Percentiles rank a stretch among this genome's conserved stretches.
Conservation (phyloP, 2,888 invertebrate genomes). For the Notocelia uddmanniana region DNA sequence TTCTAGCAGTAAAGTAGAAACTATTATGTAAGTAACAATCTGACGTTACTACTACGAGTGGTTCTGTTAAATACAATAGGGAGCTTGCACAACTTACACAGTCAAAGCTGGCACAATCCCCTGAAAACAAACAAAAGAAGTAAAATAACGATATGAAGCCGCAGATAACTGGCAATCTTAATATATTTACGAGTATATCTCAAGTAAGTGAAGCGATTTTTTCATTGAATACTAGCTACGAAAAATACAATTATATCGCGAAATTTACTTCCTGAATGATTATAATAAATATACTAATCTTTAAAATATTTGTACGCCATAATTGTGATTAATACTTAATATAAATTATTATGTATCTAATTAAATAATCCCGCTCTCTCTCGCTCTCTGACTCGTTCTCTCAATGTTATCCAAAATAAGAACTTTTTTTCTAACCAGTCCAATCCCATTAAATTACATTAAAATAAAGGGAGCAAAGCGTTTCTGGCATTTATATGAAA, state of each 20-base stretch:
- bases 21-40: not conserved
- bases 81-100: not conserved
- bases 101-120: not conserved
- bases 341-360: too few relatives aligned
- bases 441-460: not conserved
- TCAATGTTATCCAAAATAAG: not conserved
- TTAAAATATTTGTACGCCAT: too few relatives aligned
- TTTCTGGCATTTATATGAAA: conserved; percentile 5
- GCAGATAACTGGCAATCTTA: not conserved
- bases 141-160: not conserved
- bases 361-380: too few relatives aligned
- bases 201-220: too few relatives aligned
- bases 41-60: not conserved
- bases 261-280: too few relatives aligned
- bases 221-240: too few relatives aligned
- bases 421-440: not conserved
- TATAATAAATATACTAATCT: too few relatives aligned
- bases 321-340: too few relatives aligned
- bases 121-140: not conserved
- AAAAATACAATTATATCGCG: too few relatives aligned
- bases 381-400: too few relatives aligned
- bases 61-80: not conserved
- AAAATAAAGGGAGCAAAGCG: not conserved
- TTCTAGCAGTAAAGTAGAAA: not conserved
- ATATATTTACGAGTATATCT: too few relatives aligned